These are phyloP conservation scores for Pseudonaja textilis DNA, from an alignment of 2,113 vertebrate genomes.

Conservation along the genomic window DNA sequence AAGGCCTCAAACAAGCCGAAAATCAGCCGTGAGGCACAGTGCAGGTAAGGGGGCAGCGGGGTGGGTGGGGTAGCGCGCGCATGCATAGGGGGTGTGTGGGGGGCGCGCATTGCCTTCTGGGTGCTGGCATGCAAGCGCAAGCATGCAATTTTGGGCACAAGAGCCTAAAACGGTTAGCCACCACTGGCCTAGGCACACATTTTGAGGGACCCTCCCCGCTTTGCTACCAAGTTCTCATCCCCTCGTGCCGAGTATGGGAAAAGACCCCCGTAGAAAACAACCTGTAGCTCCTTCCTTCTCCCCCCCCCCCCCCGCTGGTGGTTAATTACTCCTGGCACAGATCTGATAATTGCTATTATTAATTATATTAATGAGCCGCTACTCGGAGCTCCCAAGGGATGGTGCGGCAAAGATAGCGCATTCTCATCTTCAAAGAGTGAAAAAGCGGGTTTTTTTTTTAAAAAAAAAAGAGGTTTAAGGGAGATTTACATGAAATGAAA, in stretches of 20 bases:
- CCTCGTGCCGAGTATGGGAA: too few species aligned
- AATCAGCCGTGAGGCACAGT: too few species aligned
- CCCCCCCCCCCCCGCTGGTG: neutral
- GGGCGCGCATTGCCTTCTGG: too few species aligned
- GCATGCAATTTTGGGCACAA: too few species aligned
- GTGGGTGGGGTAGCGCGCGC: too few species aligned
- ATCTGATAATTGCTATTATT: constrained; percentile 29
- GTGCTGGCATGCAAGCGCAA: too few species aligned
- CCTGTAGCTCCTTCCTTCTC: neutral
- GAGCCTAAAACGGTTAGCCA: neutral
- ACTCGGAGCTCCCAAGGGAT: neutral
- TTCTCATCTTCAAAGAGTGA: neutral
- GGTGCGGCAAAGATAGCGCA: neutral
- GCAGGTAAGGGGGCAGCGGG: too few species aligned
- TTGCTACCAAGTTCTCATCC: neutral
- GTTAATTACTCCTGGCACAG: constrained; percentile 9
- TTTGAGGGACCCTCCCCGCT: neutral
- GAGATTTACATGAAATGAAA: neutral
- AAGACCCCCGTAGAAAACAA: neutral
- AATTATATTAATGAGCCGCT: constrained; percentile 27
- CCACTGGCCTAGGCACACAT: too few species aligned
- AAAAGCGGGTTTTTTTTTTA: neutral
- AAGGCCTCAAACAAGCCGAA: too few species aligned
- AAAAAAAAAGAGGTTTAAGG: neutral
- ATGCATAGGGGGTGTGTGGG: too few species aligned